Evolutionary conservation across 2,888 invertebrate species (phyloP).

Genomic region (Xanthia togata): DNA sequence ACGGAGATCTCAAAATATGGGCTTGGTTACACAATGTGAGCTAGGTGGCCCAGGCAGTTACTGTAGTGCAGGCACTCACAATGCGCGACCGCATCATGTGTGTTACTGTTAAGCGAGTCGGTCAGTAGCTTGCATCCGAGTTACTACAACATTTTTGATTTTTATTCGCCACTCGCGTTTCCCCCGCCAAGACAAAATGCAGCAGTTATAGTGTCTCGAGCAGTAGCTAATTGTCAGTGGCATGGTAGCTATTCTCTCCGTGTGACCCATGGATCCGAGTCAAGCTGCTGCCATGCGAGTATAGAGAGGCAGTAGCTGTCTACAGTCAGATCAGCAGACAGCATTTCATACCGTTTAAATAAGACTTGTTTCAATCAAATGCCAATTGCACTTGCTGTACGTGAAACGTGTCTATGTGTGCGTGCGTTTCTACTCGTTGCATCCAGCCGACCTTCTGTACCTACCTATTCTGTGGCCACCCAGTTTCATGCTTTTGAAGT

Average conservation of each 20-base stretch:
- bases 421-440: no score
- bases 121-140: neutral
- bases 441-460: neutral
- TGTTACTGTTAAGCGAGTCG: neutral
- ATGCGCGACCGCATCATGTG: neutral
- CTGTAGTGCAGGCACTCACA: neutral
- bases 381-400: neutral
- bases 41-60: neutral
- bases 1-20: neutral
- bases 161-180: neutral
- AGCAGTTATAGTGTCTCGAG: neutral
- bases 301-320: neutral
- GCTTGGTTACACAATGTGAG: neutral
- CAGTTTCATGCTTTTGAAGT: slow-evolving; percentile 38
- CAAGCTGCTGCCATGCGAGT: neutral
- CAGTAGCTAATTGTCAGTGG: neutral
- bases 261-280: neutral
- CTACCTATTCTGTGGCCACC: neutral
- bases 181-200: neutral
- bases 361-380: neutral
- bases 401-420: neutral
- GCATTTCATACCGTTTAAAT: neutral
- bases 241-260: neutral
- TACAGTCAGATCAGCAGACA: no score
- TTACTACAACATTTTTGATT: neutral